Evolutionary conservation across 1,140 invertebrate genomes (phyloP).

Genomic region (Calephelis nemesis): DNA sequence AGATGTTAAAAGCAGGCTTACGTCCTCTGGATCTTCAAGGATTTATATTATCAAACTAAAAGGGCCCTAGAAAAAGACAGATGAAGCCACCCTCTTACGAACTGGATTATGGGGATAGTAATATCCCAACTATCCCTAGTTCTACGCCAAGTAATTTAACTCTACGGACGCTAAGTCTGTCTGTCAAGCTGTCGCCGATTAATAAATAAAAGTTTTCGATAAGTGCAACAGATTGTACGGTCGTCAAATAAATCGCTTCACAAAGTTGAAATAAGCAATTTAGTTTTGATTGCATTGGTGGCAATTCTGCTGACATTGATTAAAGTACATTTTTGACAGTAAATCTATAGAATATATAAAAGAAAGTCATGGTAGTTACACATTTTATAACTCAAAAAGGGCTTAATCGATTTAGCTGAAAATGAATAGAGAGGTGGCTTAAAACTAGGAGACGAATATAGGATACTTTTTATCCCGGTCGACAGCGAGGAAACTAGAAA

Average conservation of each 20-base stretch:
- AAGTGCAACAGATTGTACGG: constrained; percentile 7
- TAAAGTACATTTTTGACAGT: too few species aligned
- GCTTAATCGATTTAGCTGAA: too few species aligned
- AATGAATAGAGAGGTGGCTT: too few species aligned
- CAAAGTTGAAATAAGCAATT: not conserved
- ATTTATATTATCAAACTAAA: not conserved
- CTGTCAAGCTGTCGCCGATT: constrained; percentile 5
- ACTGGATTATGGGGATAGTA: not conserved
- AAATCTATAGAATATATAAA: too few species aligned
- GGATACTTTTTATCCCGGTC: too few species aligned
- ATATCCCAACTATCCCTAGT: not conserved
- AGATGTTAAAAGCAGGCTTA: not conserved
- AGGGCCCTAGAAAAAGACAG: not conserved
- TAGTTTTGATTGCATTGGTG: not conserved
- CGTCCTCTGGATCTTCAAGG: not conserved
- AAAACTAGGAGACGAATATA: too few species aligned
- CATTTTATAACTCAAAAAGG: too few species aligned
- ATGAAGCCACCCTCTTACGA: not conserved
- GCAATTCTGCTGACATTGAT: too few species aligned
- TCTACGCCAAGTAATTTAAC: constrained; percentile 5
- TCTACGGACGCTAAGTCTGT: not conserved
- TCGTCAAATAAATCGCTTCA: not conserved
- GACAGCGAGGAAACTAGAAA: too few species aligned
- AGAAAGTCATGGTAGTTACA: too few species aligned
- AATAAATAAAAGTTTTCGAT: constrained; percentile 12